Evolutionary conservation across 1,140 invertebrate genomes (phyloP), one percentile per base, ranked within the genome.

Genomic region (Rhizoglyphus robini): DNA sequence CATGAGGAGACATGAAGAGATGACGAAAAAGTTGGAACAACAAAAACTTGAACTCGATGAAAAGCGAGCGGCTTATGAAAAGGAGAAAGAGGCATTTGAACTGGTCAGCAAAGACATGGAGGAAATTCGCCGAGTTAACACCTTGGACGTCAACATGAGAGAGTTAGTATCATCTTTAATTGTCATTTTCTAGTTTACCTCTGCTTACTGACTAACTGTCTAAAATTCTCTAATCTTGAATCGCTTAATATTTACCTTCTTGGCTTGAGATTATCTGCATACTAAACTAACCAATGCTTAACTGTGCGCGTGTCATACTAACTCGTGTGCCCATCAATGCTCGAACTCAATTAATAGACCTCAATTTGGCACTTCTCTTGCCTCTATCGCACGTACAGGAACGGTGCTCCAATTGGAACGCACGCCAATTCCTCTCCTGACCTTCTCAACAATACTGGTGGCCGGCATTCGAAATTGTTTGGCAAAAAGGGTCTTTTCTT

Each of bases 21-120:
- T 86, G 80, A 78, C 81, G 36, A 82, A 82, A 69, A 78, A 84
- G 65, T 78, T 94, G 47, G 88, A 93, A 75, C 84, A 88, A 70
- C 90, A 96, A 77, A 83, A 88, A 66, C 84, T 86, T 59, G 92
- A 96, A 74, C 74, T 96, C 68, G 90, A 96, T 68, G 92, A 96
- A 69, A 88, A 89, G 69, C 81, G 88, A 73, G 82, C 84, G 68
- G 82, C 83, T 23, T 90, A 94, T 71, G 88, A 90, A 70, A 79
- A 83, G n/a, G 94, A 97, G 74, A 90, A 86, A 72, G 78, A 57
- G 29, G 65, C 70, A n/a, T 72, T 72, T 63, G 70, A 72, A 47
- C 8, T 68, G 20, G 65, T 66, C 18, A 66, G 64, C 25, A 70
- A 68, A 65, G 71, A 72, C 51, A 68, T 69, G 38, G 71, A 71